phyloP scores from a whole-genome alignment of 2,797 vertebrate species.

The Squalus acanthias region DNA sequence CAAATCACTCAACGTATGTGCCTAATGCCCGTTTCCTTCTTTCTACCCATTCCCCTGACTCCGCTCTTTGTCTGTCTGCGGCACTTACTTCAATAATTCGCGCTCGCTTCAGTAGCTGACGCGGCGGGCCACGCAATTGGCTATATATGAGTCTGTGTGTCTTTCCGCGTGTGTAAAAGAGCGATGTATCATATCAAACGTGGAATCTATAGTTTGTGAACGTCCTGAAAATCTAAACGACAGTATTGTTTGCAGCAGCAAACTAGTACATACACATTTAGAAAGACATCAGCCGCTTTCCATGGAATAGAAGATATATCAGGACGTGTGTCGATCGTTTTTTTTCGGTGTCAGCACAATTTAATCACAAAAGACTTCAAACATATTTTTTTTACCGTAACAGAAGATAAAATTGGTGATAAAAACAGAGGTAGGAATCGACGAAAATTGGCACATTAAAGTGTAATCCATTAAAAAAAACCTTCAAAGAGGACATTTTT shows the following conservation, averaged over 20 bases:
- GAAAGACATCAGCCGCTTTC: not conserved
- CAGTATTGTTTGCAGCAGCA: not conserved
- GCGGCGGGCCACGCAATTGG: no score
- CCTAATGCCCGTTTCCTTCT: no score
- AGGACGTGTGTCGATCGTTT: not conserved
- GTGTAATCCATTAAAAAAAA: not conserved
- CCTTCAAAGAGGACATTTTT: not conserved
- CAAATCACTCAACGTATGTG: no score
- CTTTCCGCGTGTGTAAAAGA: not conserved
- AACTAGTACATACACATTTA: no score
- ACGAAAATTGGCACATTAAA: not conserved
- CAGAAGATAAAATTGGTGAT: not conserved
- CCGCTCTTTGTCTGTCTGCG: no score
- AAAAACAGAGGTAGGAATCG: not conserved
- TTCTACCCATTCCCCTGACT: no score
- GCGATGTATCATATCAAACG: not conserved
- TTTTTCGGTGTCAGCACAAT: not conserved
- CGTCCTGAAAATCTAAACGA: no score
- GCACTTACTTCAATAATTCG: no score
- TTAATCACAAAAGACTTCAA: not conserved
- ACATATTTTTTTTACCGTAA: not conserved
- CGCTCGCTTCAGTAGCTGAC: no score
- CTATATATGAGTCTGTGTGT: no score
- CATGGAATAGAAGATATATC: no score
- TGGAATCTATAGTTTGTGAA: not conserved